Percentiles rank a stretch among this genome's conserved stretches.
phyloP scores from a whole-genome alignment of 2,888 invertebrate genomes.

The Chrysolina haemoptera region DNA sequence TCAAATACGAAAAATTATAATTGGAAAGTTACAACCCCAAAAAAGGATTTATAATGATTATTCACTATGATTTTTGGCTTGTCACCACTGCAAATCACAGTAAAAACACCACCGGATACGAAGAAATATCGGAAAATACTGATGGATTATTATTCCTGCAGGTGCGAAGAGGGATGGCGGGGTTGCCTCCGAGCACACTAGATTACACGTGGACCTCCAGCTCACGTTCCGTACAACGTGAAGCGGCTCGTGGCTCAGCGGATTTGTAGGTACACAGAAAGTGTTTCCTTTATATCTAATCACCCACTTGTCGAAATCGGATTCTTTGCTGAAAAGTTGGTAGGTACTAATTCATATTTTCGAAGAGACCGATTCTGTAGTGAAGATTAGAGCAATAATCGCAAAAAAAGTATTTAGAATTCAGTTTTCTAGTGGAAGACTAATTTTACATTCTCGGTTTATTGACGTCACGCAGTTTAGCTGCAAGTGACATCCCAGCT shows the following conservation, averaged over 20 bases:
- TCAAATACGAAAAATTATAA: slow-evolving; percentile 39
- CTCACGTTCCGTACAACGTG: slow-evolving; percentile 67
- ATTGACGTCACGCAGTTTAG: too few relatives aligned
- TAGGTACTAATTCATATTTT: neutral
- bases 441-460: neutral
- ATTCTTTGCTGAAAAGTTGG: neutral
- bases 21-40: slow-evolving; percentile 57
- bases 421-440: neutral
- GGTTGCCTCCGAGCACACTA: slow-evolving; percentile 70
- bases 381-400: neutral
- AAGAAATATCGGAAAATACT: slow-evolving; percentile 67
- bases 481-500: too few relatives aligned
- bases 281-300: neutral
- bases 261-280: slow-evolving; percentile 1
- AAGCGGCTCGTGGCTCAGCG: slow-evolving; percentile 62
- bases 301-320: neutral
- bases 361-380: neutral
- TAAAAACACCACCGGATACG: slow-evolving; percentile 61
- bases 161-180: slow-evolving; percentile 58
- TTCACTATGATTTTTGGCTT: slow-evolving; percentile 42
- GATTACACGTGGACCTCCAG: slow-evolving; percentile 68
- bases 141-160: slow-evolving; percentile 52
- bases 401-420: neutral
- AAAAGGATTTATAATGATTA: slow-evolving; percentile 26
- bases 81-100: slow-evolving; percentile 5